Conservation (phyloP, 2,797 vertebrate species). For the Gephyroberyx darwinii region DNA sequence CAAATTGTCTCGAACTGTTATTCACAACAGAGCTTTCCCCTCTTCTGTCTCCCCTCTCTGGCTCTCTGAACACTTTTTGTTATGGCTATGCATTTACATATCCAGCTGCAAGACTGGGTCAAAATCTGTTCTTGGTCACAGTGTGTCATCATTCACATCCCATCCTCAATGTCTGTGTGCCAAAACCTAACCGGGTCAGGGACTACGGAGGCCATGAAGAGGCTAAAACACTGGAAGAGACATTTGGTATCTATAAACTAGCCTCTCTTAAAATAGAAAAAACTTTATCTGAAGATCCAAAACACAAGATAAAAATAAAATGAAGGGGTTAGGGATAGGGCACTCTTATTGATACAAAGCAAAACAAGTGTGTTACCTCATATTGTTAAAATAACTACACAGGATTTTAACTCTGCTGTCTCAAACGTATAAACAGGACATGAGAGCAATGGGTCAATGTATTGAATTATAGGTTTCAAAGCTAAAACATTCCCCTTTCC, state of each 20-base stretch:
- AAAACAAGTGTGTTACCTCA: conserved; percentile 10
- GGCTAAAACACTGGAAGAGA: conserved; percentile 7
- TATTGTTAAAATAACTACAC: conserved; percentile 23
- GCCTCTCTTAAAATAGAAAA: conserved; percentile 4
- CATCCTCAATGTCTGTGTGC: conserved; percentile 3
- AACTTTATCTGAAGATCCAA: conserved; percentile 15
- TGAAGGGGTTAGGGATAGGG: conserved; percentile 2
- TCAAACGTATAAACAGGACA: conserved; percentile 29
- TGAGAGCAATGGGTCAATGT: neutral
- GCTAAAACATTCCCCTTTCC: neutral
- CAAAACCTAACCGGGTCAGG: neutral
- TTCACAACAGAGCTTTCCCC: neutral
- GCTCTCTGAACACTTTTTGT: neutral
- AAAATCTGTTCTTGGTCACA: conserved; percentile 19
- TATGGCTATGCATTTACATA: neutral
- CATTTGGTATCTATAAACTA: conserved; percentile 56
- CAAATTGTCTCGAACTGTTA: neutral
- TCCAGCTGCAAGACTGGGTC: neutral
- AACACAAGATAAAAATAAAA: conserved; percentile 11
- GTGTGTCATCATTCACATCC: conserved; percentile 9
- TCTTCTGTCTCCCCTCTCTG: neutral
- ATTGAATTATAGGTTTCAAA: conserved; percentile 32
- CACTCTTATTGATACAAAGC: conserved; percentile 3
- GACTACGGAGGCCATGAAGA: neutral
- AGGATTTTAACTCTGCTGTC: conserved; percentile 7